Conservation (phyloP, 2,113 vertebrate genomes). For the Solea senegalensis region DNA sequence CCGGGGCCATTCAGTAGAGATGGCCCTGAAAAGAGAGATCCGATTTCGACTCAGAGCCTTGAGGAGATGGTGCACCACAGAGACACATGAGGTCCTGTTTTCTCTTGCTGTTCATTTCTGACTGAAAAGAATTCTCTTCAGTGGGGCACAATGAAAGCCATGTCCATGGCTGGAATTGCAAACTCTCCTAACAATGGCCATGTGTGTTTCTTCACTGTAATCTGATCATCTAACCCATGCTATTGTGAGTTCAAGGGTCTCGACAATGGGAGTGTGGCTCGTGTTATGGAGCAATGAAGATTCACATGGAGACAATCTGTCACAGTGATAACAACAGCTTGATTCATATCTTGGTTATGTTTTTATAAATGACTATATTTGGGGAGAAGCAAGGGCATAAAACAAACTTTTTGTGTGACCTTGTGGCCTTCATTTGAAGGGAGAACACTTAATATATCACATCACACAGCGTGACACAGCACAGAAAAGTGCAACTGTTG, state of each 20-base stretch:
- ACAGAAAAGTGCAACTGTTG: constrained; percentile 1
- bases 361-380: constrained; percentile 30
- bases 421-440: constrained; percentile 22
- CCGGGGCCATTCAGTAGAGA: constrained; percentile 63
- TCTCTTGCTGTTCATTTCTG: constrained; percentile 42
- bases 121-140: constrained; percentile 54
- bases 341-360: constrained; percentile 26
- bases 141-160: constrained; percentile 55
- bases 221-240: constrained; percentile 66
- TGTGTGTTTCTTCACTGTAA: constrained; percentile 70
- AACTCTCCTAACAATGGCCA: constrained; percentile 67
- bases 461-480: constrained; percentile 6
- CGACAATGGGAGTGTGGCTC: constrained; percentile 59
- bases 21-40: constrained; percentile 58
- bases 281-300: constrained; percentile 47
- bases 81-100: constrained; percentile 69
- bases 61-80: constrained; percentile 61
- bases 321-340: constrained; percentile 28
- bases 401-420: constrained; percentile 18
- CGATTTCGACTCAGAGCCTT: constrained; percentile 55
- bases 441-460: constrained; percentile 9
- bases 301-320: constrained; percentile 44
- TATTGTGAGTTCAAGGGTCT: constrained; percentile 66
- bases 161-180: constrained; percentile 66
- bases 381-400: constrained; percentile 2